A percentile compares a stretch with the other conserved stretches of the same genome.
These are phyloP conservation scores for Uria lomvia DNA, from an alignment of 2,113 vertebrate genomes.

Conservation along the genomic window DNA sequence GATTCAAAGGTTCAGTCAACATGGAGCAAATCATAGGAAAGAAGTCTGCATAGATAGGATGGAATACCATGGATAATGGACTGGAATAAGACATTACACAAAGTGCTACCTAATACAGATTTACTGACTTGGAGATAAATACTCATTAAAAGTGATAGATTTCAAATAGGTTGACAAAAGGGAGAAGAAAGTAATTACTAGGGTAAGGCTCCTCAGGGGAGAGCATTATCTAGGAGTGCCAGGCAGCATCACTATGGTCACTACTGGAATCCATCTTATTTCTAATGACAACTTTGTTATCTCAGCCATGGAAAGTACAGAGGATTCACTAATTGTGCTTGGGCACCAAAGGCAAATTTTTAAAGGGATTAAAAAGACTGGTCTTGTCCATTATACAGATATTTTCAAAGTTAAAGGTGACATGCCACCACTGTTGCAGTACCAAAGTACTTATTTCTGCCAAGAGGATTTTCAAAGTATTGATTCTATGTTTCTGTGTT, in stretches of 20 bases:
- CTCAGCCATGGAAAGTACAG: background rate
- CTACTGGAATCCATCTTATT: constrained; percentile 41
- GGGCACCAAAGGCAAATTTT: background rate
- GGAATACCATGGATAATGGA: background rate
- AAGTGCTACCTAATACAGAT: constrained; percentile 17
- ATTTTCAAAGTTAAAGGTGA: background rate
- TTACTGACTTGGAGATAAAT: constrained; percentile 44
- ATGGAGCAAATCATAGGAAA: background rate
- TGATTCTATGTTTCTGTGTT: background rate
- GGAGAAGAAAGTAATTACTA: constrained; percentile 48
- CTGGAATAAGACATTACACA: constrained; percentile 1
- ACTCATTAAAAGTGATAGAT: constrained; percentile 52
- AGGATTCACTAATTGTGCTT: background rate
- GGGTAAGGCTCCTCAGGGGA: constrained; percentile 6
- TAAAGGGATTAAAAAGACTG: background rate
- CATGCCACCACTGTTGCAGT: background rate
- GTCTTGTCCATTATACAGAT: background rate
- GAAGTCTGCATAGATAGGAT: background rate
- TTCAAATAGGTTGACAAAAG: constrained; percentile 51
- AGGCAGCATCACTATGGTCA: constrained; percentile 32
- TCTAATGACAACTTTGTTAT: constrained; percentile 37
- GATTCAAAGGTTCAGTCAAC: background rate
- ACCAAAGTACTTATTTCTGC: background rate
- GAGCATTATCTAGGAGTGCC: constrained; percentile 14
- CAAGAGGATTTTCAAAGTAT: background rate